Evolutionary conservation across 2,888 invertebrate species (phyloP).

Genomic region (Aquatica leii): DNA sequence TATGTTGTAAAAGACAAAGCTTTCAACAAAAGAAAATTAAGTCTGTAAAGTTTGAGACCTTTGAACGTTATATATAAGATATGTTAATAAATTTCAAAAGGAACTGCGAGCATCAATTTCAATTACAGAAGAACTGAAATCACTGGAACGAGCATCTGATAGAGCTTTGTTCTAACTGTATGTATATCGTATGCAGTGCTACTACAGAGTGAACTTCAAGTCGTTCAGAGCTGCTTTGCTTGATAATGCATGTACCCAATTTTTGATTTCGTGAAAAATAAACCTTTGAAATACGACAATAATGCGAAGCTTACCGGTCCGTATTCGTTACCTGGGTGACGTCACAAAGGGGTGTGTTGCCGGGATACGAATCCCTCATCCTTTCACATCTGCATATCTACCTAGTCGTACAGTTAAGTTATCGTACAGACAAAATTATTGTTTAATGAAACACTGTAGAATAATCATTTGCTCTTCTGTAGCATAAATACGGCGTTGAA

Average conservation of each 20-base stretch:
- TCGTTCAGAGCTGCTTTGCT: conserved; percentile 9
- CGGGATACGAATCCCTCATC: conserved; percentile 52
- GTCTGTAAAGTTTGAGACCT: too few relatives aligned
- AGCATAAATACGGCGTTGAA: conserved; percentile 37
- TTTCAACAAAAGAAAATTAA: too few relatives aligned
- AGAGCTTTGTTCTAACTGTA: conserved; percentile 2
- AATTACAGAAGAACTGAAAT: conserved; percentile 9
- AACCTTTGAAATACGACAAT: conserved; percentile 34
- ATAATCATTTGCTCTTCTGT: conserved; percentile 23
- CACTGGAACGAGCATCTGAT: background rate
- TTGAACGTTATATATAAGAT: background rate
- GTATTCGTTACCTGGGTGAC: conserved; percentile 59
- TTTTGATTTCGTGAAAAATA: conserved; percentile 34
- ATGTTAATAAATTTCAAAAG: conserved; percentile 9
- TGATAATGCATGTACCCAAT: conserved; percentile 22
- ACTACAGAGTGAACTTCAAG: conserved; percentile 5
- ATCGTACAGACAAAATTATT: conserved; percentile 47
- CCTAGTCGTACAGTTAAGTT: conserved; percentile 53
- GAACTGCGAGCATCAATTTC: background rate
- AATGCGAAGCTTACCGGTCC: conserved; percentile 43
- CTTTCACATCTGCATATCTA: conserved; percentile 38
- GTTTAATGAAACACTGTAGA: conserved; percentile 44
- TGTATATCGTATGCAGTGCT: background rate
- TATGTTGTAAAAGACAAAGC: too few relatives aligned
- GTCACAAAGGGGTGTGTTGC: conserved; percentile 60